Evolutionary conservation across 2,113 vertebrate genomes (phyloP).

Genomic region (Ceyx cyanopectus): DNA sequence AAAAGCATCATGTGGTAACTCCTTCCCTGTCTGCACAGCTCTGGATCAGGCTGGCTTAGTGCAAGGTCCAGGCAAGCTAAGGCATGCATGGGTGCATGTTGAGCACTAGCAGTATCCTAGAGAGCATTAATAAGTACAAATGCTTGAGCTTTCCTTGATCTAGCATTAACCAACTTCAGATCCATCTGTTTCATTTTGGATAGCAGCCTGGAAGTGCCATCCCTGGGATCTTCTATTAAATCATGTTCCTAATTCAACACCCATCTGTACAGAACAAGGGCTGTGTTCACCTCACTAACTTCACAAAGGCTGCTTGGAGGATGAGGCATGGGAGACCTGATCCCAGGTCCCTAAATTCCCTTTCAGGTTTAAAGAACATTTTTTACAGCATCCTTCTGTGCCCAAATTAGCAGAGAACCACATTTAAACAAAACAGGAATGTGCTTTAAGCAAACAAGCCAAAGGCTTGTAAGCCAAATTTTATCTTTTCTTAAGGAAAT

Average conservation of each 20-base stretch:
- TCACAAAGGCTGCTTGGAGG: neutral
- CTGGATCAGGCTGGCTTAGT: neutral
- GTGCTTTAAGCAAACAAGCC: neutral
- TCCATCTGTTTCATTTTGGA: conserved; percentile 55
- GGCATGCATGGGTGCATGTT: neutral
- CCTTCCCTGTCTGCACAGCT: neutral
- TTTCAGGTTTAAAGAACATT: neutral
- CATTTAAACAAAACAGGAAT: neutral
- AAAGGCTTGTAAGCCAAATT: neutral
- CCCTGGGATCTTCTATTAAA: conserved; percentile 5
- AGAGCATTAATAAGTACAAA: conserved; percentile 15
- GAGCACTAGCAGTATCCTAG: neutral
- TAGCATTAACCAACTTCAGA: conserved; percentile 46
- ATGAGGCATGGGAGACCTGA: neutral
- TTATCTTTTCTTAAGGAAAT: neutral
- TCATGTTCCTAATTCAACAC: conserved; percentile 5
- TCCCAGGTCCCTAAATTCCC: neutral
- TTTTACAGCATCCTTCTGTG: neutral
- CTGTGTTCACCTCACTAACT: neutral
- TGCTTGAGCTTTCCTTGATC: conserved; percentile 33
- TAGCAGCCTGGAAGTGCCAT: conserved; percentile 12
- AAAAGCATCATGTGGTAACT: neutral
- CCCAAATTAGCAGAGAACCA: conserved; percentile 6
- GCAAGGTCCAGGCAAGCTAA: conserved; percentile 1
- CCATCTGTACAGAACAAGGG: neutral